Evolutionary conservation across 2,113 vertebrate genomes (phyloP).

Genomic region (Macaca nemestrina): DNA sequence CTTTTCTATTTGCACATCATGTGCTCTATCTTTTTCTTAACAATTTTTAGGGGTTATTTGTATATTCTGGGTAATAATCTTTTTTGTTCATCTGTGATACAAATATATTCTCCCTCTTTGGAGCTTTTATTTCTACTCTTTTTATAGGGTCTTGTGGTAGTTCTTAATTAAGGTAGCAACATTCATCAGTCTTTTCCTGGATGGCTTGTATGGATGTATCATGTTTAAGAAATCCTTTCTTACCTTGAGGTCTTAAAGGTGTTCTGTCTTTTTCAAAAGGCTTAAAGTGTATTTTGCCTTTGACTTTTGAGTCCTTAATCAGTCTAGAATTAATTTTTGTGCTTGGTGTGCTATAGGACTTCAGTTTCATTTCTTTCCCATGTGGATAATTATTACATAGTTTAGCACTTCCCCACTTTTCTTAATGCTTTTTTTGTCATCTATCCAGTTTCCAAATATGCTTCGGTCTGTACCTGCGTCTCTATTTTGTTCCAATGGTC

Average conservation of each 20-base stretch:
- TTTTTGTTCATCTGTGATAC: background rate
- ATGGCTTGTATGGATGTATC: background rate
- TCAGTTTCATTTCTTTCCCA: background rate
- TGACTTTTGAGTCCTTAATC: background rate
- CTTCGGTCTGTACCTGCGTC: background rate
- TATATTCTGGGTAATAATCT: background rate
- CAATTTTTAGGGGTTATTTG: background rate
- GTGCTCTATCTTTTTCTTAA: background rate
- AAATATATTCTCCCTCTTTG: background rate
- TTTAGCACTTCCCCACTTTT: background rate
- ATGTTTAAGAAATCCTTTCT: slow-evolving; percentile 1
- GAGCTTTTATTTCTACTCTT: background rate
- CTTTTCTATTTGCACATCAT: background rate
- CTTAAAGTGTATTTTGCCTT: background rate
- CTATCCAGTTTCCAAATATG: background rate
- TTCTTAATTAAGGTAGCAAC: background rate
- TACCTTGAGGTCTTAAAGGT: background rate
- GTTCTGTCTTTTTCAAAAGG: background rate
- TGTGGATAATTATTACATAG: background rate
- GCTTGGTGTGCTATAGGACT: background rate
- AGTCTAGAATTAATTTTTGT: background rate
- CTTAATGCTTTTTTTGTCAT: background rate
- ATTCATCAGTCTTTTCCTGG: background rate
- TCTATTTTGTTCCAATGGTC: background rate
- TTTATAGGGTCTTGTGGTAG: background rate